phyloP scores from a whole-genome alignment of 2,113 vertebrate genomes.

The Ammodytes marinus region DNA sequence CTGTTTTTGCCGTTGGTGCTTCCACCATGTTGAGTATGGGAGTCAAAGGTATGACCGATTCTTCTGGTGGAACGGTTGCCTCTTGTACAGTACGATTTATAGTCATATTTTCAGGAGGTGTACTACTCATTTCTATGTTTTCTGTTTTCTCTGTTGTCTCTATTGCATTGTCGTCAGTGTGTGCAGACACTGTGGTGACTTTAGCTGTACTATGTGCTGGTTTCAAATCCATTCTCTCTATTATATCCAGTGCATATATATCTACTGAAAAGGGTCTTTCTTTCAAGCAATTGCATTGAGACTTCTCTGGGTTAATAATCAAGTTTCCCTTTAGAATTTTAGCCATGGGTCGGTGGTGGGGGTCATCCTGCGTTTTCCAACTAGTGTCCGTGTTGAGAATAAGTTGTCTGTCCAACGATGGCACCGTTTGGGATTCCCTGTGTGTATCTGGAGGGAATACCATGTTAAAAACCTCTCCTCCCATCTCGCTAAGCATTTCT shows the following conservation, averaged over 20 bases:
- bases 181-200: neutral
- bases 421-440: neutral
- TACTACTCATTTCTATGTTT: neutral
- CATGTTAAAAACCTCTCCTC: conserved; percentile 18
- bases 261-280: neutral
- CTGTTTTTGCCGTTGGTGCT: neutral
- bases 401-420: neutral
- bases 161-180: neutral
- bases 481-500: conserved; percentile 10
- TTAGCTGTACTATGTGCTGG: conserved; percentile 1
- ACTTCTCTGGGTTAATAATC: neutral
- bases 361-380: conserved; percentile 20
- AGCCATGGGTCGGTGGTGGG: neutral
- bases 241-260: neutral
- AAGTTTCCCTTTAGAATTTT: conserved; percentile 7
- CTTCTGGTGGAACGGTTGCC: conserved; percentile 2
- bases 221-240: conserved; percentile 1
- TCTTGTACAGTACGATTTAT: conserved; percentile 10
- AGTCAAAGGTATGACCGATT: neutral
- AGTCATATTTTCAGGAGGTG: neutral
- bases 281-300: conserved; percentile 17
- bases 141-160: neutral
- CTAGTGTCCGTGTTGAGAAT: conserved; percentile 8
- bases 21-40: neutral
- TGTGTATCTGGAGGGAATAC: conserved; percentile 20